Evolutionary conservation across 2,797 vertebrate genomes (phyloP).

Genomic region (Buphagus erythrorhynchus): DNA sequence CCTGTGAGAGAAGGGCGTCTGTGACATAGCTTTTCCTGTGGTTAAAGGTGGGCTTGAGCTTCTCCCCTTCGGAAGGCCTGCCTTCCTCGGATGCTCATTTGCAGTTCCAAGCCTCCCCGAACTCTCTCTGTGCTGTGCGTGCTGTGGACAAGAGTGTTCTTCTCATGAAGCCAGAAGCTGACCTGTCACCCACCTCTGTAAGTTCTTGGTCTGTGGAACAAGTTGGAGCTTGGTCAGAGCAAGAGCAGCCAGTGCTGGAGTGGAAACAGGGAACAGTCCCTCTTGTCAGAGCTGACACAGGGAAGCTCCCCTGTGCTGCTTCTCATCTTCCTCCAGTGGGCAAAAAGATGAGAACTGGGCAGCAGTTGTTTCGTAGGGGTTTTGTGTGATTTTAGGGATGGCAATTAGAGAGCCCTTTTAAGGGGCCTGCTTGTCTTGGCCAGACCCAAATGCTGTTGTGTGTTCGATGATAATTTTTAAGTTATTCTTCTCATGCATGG

Average conservation of each 20-base stretch:
- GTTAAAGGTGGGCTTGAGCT: conserved; percentile 84
- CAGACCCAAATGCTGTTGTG: background rate
- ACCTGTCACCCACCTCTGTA: conserved; percentile 80
- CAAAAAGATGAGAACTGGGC: background rate
- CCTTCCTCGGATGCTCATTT: conserved; percentile 78
- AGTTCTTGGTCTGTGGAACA: background rate
- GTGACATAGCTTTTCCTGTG: background rate
- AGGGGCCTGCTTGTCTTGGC: background rate
- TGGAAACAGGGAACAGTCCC: background rate
- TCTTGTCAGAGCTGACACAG: background rate
- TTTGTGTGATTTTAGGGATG: background rate
- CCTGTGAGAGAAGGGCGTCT: background rate
- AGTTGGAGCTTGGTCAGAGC: background rate
- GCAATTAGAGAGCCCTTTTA: background rate
- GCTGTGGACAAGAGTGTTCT: conserved; percentile 90
- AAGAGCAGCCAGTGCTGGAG: background rate
- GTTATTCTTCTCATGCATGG: background rate
- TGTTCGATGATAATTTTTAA: background rate
- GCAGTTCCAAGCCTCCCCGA: conserved; percentile 76
- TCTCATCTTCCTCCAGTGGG: background rate
- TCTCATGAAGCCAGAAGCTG: conserved; percentile 79
- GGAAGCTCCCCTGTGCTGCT: background rate
- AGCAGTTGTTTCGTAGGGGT: background rate
- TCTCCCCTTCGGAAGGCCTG: conserved; percentile 73
- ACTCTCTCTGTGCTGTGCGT: conserved; percentile 87